Evolutionary conservation across 2,888 invertebrate genomes (phyloP), one percentile per base, ranked within the genome.

Genomic region (Microctonus hyperodae): DNA sequence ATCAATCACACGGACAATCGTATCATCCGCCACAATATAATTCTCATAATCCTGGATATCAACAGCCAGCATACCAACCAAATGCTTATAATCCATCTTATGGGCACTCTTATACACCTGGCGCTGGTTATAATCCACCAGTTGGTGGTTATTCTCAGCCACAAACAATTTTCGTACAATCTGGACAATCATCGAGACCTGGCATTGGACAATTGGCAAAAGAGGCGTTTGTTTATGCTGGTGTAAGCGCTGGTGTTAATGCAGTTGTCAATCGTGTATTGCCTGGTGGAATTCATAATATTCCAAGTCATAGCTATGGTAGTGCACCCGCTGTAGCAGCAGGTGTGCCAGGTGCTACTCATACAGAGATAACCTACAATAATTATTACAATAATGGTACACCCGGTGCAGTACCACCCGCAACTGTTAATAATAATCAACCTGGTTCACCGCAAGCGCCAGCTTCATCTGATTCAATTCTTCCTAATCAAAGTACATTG

Each of bases 191-290:
- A 0, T 73, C 74, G 31, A 75, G 76, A 25, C 83, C 83, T 11
- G 83, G 83, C 11, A 81, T 83, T 23, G 83, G 83, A 0, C 83
- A 84, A 67, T 69, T 84, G 5, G 83, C 83, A 4, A 84, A 84
- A 70, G 83, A 84, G 69, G 83, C 83, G 10, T 79, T 84, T 28
- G 83, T 84, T 0, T 83, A 71, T 16, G 82, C 83, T 16, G 83
- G 81, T 3, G 81, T 82, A 0, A 82, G 79, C 0, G 82, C 66
- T 40, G 82, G 83, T 1, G 83, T 83, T 5, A 83, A 83, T 40
- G 83, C 83, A 1, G 83, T 81, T 1, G 83, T 82, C 2, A 83
- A 78, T 50, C 73, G 83, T 65, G 63, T 83, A 22, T 33, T 83
- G 3, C 81, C 83, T 1, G 74, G 77, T 6, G 77, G 78, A 33